Base-by-base conservation (phyloP, 1,140 invertebrate species). In the Temnothorax longispinosus region DNA sequence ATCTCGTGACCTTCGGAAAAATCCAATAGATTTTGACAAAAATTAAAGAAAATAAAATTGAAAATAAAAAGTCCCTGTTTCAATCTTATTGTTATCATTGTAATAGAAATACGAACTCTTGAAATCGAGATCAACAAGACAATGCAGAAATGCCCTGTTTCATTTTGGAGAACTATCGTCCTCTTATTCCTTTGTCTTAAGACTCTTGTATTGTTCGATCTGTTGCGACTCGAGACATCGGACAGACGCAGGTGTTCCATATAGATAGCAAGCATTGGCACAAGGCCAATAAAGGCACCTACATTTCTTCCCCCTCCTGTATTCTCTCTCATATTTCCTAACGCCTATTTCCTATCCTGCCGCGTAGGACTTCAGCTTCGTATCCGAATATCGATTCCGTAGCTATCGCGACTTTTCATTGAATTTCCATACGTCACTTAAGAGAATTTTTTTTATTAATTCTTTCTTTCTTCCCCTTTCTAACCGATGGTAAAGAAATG, bases 251-350 rank as follows among this genome's bases (percentile, higher is more conserved):
- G 94, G 94, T 95, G 94, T 94, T 95, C 93, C 93, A 94, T 93
- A 94, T 94, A 95, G 94, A 95, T 95, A 95, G 91, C 90, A 90
- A 65, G 90, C 92, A 95, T 94, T 95, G 95, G 95, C 94, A 93
- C 91, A 91, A 91, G 91, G 93, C 95, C 95, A 95, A 95, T 93
- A 93, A 94, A 95, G 93, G 93, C 91, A 93, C 92, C 93, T 94
- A 95, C 91, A 92, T 88, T 84, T 86, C 21, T 71, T 65, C 75
- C 32, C 64, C 67, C 62, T 52, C 50, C 54, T 15, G n/a, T 18
- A 35, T 64, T 69, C 54, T 21, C 58, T 27, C 4, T 65, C 60
- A 85, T 85, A 85, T 85, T 85, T 78, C 74, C 74, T 65, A 62
- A 50, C 32, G 72, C n/a, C 27, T 27, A 27, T 27, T 27, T 27